phyloP scores from a whole-genome alignment of 37 sponge, comb jelly and placozoan genomes.

The Dysidea cf. avara region DNA sequence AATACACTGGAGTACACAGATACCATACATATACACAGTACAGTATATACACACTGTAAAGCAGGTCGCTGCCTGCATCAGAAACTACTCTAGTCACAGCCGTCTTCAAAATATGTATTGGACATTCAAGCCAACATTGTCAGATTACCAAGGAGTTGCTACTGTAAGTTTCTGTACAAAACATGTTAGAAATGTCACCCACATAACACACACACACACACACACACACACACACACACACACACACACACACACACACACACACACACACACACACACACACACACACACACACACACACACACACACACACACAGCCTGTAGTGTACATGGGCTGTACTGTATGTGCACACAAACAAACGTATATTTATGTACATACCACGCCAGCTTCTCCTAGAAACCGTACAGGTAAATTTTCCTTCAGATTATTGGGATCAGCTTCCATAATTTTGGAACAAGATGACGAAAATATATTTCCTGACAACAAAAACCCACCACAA shows the following conservation, averaged over 20 bases:
- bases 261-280: too few relatives aligned
- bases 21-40: conserved; percentile 4
- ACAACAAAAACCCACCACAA: background rate
- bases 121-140: too few relatives aligned
- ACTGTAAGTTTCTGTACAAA: background rate
- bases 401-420: conserved; percentile 50
- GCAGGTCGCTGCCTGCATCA: background rate
- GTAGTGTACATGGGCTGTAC: too few relatives aligned
- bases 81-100: background rate
- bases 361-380: conserved; percentile 59
- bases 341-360: too few relatives aligned
- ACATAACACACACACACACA: conserved; percentile 27
- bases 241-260: too few relatives aligned
- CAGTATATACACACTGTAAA: background rate
- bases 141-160: too few relatives aligned
- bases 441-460: conserved; percentile 62
- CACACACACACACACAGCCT: too few relatives aligned
- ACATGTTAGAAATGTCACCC: background rate
- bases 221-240: conserved; percentile 33
- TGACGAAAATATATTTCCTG: conserved; percentile 68
- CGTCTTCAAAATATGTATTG: too few relatives aligned
- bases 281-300: too few relatives aligned
- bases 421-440: conserved; percentile 31
- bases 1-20: background rate
- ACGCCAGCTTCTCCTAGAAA: conserved; percentile 89